These are phyloP conservation scores for Nymphalis c-album DNA, from an alignment of 2,888 invertebrate species.

Conservation along the genomic window DNA sequence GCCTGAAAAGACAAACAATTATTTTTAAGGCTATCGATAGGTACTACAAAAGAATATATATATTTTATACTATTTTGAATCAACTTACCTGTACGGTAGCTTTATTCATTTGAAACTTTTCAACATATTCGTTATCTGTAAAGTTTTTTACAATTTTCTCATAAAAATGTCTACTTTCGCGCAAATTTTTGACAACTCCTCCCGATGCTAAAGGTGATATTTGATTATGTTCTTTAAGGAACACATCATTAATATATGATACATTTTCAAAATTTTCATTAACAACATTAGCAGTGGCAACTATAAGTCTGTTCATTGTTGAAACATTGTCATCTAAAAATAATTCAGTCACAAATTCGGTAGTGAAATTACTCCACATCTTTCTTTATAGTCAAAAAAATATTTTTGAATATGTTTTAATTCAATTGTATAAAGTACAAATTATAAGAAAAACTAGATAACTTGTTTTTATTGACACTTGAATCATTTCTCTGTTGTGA, in stretches of 20 bases:
- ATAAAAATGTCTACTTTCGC: conserved; percentile 47
- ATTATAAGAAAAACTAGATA: too few species aligned
- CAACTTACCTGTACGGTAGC: conserved; percentile 61
- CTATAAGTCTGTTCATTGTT: conserved; percentile 60
- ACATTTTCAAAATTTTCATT: conserved; percentile 66
- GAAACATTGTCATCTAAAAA: conserved; percentile 68
- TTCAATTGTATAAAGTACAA: too few species aligned
- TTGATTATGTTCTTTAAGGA: conserved; percentile 47
- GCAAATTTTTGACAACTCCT: conserved; percentile 29
- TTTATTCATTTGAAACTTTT: conserved; percentile 62
- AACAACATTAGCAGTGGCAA: conserved; percentile 65
- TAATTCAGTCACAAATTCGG: conserved; percentile 64
- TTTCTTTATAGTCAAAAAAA: background rate
- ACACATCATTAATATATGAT: conserved; percentile 48
- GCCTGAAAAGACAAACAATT: conserved; percentile 54
- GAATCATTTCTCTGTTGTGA: too few species aligned
- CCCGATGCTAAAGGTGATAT: conserved; percentile 21
- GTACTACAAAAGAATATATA: too few species aligned
- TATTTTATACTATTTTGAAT: background rate
- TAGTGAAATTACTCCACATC: conserved; percentile 56
- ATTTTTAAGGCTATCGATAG: too few species aligned
- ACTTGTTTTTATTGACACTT: too few species aligned
- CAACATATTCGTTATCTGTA: conserved; percentile 58
- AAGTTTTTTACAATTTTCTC: conserved; percentile 56
- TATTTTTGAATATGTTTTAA: too few species aligned